phyloP scores from a whole-genome alignment of 2,113 vertebrate genomes.

The Anolis carolinensis region DNA sequence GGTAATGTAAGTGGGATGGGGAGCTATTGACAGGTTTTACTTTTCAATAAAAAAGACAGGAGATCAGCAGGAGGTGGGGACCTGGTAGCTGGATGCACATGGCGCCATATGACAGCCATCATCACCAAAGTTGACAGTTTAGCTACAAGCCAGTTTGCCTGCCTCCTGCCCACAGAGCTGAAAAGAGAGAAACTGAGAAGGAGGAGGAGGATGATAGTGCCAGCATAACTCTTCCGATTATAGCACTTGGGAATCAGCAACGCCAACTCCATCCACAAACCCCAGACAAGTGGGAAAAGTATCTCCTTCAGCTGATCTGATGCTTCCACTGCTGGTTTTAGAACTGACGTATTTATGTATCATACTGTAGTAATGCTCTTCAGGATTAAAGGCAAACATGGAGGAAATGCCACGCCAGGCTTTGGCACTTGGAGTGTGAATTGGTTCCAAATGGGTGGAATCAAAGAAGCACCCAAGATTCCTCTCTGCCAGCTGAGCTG shows the following conservation, averaged over 20 bases:
- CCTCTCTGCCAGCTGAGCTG: constrained; percentile 74
- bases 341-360: constrained; percentile 72
- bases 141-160: too few relatives aligned
- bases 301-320: rapidly evolving
- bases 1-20: too few relatives aligned
- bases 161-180: too few relatives aligned
- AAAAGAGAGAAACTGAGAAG: too few relatives aligned
- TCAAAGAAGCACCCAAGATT: constrained; percentile 82
- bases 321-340: rapidly evolving
- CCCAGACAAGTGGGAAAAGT: background rate
- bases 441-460: background rate
- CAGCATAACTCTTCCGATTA: background rate
- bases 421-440: constrained; percentile 63
- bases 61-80: too few relatives aligned
- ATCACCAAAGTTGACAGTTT: too few relatives aligned
- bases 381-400: constrained; percentile 61
- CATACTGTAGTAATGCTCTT: constrained; percentile 73
- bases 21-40: too few relatives aligned
- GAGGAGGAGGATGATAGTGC: too few relatives aligned
- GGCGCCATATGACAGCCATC: too few relatives aligned
- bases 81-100: too few relatives aligned
- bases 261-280: constrained; percentile 66
- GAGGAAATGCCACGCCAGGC: constrained; percentile 78
- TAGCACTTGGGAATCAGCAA: rapidly evolving
- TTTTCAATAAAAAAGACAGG: too few relatives aligned